Conservation (phyloP, 1,140 invertebrate genomes). For the Achroia grisella region DNA sequence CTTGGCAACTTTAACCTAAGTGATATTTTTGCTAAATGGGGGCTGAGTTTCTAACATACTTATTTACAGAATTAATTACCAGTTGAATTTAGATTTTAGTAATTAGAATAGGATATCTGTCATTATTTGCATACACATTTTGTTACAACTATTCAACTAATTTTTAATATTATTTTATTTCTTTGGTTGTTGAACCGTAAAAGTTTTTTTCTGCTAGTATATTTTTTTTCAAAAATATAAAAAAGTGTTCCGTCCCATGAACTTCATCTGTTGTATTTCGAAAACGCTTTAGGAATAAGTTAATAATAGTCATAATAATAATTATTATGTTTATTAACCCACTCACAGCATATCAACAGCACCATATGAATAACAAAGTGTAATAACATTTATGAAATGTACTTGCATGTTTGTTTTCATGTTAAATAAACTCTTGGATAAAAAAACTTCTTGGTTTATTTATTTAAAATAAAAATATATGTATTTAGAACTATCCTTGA, state of each 20-base stretch:
- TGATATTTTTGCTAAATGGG: constrained; percentile 36
- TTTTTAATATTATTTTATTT: too few relatives aligned
- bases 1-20: constrained; percentile 47
- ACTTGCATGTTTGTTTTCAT: constrained; percentile 63
- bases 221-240: neutral
- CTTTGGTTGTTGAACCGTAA: too few relatives aligned
- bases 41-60: constrained; percentile 25
- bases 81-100: constrained; percentile 16
- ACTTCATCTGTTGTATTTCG: constrained; percentile 15
- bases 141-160: constrained; percentile 4
- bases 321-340: constrained; percentile 39
- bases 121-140: too few relatives aligned
- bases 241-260: constrained; percentile 21
- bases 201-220: too few relatives aligned
- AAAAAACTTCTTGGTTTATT: constrained; percentile 13
- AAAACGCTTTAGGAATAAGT: constrained; percentile 26
- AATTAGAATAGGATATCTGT: constrained; percentile 8
- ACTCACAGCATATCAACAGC: constrained; percentile 59
- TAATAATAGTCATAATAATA: constrained; percentile 32
- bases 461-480: neutral
- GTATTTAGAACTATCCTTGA: too few relatives aligned
- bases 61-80: constrained; percentile 8
- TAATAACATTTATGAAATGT: constrained; percentile 61
- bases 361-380: constrained; percentile 52
- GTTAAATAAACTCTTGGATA: constrained; percentile 52